Evolutionary conservation across 2,113 vertebrate genomes (phyloP).

Genomic region (Leptobrachium leishanense): DNA sequence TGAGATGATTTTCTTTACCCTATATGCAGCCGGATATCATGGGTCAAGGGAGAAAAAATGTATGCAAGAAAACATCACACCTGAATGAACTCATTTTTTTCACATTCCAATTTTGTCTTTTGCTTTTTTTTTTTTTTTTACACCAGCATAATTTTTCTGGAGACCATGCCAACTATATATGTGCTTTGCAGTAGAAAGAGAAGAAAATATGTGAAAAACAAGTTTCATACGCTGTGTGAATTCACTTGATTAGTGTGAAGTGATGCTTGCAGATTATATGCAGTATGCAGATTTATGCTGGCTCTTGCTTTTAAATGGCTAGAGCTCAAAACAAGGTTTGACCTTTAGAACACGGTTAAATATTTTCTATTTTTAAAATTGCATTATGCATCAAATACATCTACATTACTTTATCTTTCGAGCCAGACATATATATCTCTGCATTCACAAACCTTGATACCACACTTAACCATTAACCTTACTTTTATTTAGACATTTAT

Average conservation of each 20-base stretch:
- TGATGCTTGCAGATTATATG: constrained; percentile 59
- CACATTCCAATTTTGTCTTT: constrained; percentile 83
- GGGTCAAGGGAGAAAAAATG: constrained; percentile 80
- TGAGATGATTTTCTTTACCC: constrained; percentile 70
- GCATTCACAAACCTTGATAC: too few relatives aligned
- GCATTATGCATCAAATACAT: too few relatives aligned
- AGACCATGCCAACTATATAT: constrained; percentile 78
- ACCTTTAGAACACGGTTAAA: too few relatives aligned
- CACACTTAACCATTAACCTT: too few relatives aligned
- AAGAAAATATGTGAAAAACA: constrained; percentile 18
- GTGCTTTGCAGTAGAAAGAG: constrained; percentile 57
- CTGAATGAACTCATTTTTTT: constrained; percentile 74
- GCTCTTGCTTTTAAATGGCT: constrained; percentile 11
- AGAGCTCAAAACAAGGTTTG: constrained; percentile 12
- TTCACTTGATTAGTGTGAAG: constrained; percentile 60
- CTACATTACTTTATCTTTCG: too few relatives aligned
- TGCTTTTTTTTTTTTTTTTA: constrained; percentile 77
- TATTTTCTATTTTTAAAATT: too few relatives aligned
- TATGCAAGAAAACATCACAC: constrained; percentile 82
- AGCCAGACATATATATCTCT: too few relatives aligned
- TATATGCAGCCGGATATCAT: constrained; percentile 70
- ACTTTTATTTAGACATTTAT: too few relatives aligned
- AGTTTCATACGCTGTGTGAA: constrained; percentile 57
- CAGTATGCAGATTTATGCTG: constrained; percentile 35
- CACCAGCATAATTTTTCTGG: constrained; percentile 77